Percentiles rank a stretch among this genome's conserved stretches.
phyloP scores from a whole-genome alignment of 2,888 invertebrate species.

The Leuctra nigra region DNA sequence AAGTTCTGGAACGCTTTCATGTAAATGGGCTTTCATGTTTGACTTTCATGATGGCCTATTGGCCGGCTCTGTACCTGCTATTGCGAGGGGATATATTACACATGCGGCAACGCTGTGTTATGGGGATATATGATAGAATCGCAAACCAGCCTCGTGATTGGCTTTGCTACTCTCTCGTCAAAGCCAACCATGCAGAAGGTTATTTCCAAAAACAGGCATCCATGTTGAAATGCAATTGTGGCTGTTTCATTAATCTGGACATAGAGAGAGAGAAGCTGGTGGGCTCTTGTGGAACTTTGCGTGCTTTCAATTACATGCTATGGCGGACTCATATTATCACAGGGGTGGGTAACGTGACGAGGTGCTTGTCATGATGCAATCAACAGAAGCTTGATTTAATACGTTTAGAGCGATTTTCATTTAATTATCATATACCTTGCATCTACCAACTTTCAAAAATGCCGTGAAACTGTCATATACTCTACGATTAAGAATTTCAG shows the following conservation, averaged over 20 bases:
- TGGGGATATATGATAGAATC: background rate
- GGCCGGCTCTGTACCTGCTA: slow-evolving; percentile 5
- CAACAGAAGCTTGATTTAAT: too few species aligned
- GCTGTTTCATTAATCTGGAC: slow-evolving; percentile 3
- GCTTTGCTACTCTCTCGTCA: background rate
- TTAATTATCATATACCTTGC: too few species aligned
- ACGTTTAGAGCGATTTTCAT: too few species aligned
- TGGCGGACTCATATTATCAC: background rate
- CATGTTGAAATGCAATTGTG: slow-evolving; percentile 7
- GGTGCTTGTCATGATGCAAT: too few species aligned
- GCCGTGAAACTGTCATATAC: too few species aligned
- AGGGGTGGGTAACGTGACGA: background rate
- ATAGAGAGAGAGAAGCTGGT: background rate
- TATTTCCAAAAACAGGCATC: slow-evolving; percentile 27
- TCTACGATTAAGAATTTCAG: too few species aligned
- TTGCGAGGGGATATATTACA: background rate
- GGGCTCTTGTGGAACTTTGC: background rate
- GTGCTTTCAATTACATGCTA: background rate
- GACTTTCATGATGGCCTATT: background rate
- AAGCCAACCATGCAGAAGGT: slow-evolving; percentile 20
- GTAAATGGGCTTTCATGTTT: slow-evolving; percentile 9
- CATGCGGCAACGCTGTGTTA: background rate
- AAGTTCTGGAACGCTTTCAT: slow-evolving; percentile 9
- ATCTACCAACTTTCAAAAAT: too few species aligned
- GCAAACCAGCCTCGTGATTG: background rate